Evolutionary conservation across 2,797 vertebrate genomes (phyloP).

Genomic region (Epinephelus awoara): DNA sequence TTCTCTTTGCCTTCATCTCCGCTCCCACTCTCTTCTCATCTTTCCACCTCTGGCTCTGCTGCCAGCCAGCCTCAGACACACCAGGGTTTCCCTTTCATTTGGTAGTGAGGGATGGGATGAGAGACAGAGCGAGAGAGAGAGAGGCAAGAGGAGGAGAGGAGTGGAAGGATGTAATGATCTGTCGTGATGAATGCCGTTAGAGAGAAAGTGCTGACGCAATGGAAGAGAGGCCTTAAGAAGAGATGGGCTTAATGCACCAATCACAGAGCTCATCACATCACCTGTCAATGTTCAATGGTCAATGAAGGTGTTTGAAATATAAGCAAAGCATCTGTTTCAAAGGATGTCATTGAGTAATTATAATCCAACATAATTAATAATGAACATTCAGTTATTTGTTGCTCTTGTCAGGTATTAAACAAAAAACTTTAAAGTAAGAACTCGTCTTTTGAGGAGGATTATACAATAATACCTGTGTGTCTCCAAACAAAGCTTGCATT

Average conservation of each 20-base stretch:
- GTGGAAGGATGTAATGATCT: constrained; percentile 83
- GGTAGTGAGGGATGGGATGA: constrained; percentile 71
- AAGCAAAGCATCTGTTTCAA: constrained; percentile 14
- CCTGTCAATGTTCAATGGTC: constrained; percentile 51
- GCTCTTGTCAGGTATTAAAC: not conserved
- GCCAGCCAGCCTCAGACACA: constrained; percentile 72
- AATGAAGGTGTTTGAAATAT: constrained; percentile 39
- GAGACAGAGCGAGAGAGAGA: constrained; percentile 43
- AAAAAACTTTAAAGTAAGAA: constrained; percentile 1
- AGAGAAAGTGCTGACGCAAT: constrained; percentile 80
- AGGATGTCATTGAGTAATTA: constrained; percentile 15
- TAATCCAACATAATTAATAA: constrained; percentile 17
- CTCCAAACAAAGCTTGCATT: constrained; percentile 15
- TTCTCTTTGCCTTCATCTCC: constrained; percentile 59
- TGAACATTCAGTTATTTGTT: constrained; percentile 19
- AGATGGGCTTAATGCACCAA: constrained; percentile 68
- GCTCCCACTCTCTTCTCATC: constrained; percentile 69
- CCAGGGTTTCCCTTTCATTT: constrained; percentile 83
- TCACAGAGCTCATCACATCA: constrained; percentile 59
- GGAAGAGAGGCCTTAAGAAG: constrained; percentile 58
- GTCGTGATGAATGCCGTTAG: constrained; percentile 84
- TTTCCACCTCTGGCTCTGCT: constrained; percentile 80
- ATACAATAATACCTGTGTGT: not conserved
- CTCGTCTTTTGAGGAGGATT: not conserved
- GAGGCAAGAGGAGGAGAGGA: constrained; percentile 61